Evolutionary conservation across 2,797 vertebrate species (phyloP).

Genomic region (Amblyraja radiata): DNA sequence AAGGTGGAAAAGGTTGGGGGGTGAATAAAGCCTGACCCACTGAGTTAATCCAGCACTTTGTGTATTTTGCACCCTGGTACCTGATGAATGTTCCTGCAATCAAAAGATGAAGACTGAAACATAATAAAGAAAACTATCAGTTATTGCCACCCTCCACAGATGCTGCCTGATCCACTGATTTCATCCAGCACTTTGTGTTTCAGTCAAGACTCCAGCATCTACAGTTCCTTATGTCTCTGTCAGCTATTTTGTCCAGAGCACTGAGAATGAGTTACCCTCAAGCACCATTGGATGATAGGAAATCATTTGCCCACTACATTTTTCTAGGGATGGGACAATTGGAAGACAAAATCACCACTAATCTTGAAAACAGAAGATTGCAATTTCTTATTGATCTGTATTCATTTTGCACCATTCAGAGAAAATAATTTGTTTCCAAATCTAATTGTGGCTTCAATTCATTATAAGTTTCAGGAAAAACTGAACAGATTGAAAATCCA

Average conservation of each 20-base stretch:
- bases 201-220: too few relatives aligned
- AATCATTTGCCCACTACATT: neutral
- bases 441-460: neutral
- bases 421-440: conserved; percentile 4
- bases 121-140: neutral
- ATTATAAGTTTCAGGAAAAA: neutral
- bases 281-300: neutral
- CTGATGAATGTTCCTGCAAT: neutral
- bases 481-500: neutral
- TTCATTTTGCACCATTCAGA: neutral
- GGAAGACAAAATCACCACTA: neutral
- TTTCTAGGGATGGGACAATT: neutral
- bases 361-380: neutral
- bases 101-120: neutral
- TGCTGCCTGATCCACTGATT: too few relatives aligned
- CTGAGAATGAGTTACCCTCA: neutral
- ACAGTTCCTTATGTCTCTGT: neutral
- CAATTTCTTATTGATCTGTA: neutral
- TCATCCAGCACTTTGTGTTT: too few relatives aligned
- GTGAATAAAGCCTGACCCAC: too few relatives aligned
- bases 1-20: too few relatives aligned
- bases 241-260: neutral
- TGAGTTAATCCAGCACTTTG: too few relatives aligned
- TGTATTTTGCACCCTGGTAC: too few relatives aligned
- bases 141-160: too few relatives aligned